Evolutionary conservation across 2,113 vertebrate genomes (phyloP), one percentile per base, ranked within the genome.

Genomic region (Aptenodytes forsteri): DNA sequence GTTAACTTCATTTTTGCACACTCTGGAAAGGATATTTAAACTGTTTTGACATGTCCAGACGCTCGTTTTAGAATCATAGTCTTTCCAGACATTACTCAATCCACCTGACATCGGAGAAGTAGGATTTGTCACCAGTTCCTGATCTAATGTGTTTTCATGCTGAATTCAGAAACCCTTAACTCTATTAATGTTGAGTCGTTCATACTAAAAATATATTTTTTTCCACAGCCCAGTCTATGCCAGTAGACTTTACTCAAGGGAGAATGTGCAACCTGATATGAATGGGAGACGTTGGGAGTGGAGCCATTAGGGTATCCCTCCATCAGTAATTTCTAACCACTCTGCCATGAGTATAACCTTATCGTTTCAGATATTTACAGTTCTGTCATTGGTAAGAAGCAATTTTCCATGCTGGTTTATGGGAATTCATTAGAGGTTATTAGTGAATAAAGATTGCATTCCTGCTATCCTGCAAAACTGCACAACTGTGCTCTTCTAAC

Each of bases 11-110:
- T 85, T 96, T 94, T 83, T 96, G 34, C 36, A 89, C 36, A 44
- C 29, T 49, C 61, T 93, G 81, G 84, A 93, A 95, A 90, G 56
- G 34, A 62, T 77, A 89, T 96, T 94, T 91, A 96, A 96, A 87
- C 42, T 93, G 66, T 93, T 94, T 91, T 95, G 96, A 96, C 96
- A 83, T 66, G 77, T 89, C 84, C 93, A 97, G 89, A 93, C 25
- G 3, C 81, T 89, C 20, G 2, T 80, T 95, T 97, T 89, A 87
- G 89, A 84, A 80, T 87, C 66, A 65, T 38, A 66, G 83, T 94
- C 81, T 91, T 97, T 97, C 95, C 94, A 97, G 95, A 96, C 94
- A 82, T 97, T 94, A 97, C 89, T 97, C 95, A 95, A 91, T 95
- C 73, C 44, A 96, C 83, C 58, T 96, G 95, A 96, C 81, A 91